Evolutionary conservation across 2,113 vertebrate genomes (phyloP), one percentile per base, ranked within the genome.

Genomic region (Pelobates fuscus): DNA sequence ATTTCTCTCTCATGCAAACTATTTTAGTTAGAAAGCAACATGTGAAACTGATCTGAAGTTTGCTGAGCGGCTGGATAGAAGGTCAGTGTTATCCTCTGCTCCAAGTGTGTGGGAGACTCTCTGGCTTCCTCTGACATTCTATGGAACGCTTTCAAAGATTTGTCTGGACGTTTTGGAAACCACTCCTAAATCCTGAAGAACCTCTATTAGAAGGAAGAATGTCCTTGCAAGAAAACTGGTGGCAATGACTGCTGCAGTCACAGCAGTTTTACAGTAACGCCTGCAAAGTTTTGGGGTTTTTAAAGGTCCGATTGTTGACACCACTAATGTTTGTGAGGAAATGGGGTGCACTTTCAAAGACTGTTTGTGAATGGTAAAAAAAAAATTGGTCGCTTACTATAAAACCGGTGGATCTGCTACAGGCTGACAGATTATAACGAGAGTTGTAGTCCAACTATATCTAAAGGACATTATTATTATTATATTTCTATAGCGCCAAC

Each of bases 81-180:
- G 71, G 71, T 76, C 80, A 59, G 81, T 76, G 63, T 84, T 93
- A 55, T 92, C 88, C 92, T 93, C 88, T 74, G 77, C 84, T 92
- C 91, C 91, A 94, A 90, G 85, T 0, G 70, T 80, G 85, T 80
- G 91, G 90, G 88, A 80, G 84, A 86, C 84, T 88, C 86, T 80
- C 80, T 84, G 84, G 88, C 86, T 81, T 88, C 89, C 88, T 83
- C 87, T 91, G 87, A 83, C 84, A 87, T 88, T 85, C 85, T 84
- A 86, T 81, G 85, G 88, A 86, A 80, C 67, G 1, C 77, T 86
- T 86, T 89, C 89, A 87, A 88, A 84, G 86, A 82, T 84, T 78
- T 63, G 78, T 72, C 84, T 84, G 78, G 77, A 78, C 78, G 79
- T 77, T 49, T 41, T 80, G 64, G 54, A 52, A 76, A 67, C 23